phyloP scores from a whole-genome alignment of 2,888 invertebrate genomes.

The Aelia acuminata region DNA sequence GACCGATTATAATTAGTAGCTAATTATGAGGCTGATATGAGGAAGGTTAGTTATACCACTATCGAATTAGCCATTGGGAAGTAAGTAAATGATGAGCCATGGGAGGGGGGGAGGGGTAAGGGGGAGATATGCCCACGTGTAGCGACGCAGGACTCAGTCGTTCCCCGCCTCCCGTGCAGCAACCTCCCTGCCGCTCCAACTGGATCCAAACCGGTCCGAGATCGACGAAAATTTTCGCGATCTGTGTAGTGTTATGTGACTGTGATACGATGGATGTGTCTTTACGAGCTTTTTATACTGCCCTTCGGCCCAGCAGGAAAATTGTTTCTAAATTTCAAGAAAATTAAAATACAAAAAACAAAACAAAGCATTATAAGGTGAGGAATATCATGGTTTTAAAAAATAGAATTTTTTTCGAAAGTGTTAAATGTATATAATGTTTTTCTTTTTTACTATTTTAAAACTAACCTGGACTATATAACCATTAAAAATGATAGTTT shows the following conservation, averaged over 20 bases:
- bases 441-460: background rate
- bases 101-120: background rate
- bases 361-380: background rate
- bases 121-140: slow-evolving; percentile 11
- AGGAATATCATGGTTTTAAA: background rate
- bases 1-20: background rate
- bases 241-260: background rate
- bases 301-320: background rate
- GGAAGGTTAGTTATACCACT: background rate
- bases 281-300: background rate
- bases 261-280: background rate
- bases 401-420: no score
- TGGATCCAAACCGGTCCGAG: background rate
- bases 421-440: background rate
- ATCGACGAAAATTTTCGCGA: background rate
- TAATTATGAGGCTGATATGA: background rate
- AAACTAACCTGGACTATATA: background rate
- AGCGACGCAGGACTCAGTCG: slow-evolving; percentile 38
- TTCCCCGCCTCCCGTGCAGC: background rate
- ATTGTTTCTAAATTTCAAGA: background rate
- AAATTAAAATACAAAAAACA: background rate
- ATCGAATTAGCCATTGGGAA: slow-evolving; percentile 23
- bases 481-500: background rate
- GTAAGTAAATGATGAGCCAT: slow-evolving; percentile 47
- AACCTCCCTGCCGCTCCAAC: rapidly evolving